Evolutionary conservation across 2,113 vertebrate species (phyloP).

Genomic region (Cynoglossus semilaevis): DNA sequence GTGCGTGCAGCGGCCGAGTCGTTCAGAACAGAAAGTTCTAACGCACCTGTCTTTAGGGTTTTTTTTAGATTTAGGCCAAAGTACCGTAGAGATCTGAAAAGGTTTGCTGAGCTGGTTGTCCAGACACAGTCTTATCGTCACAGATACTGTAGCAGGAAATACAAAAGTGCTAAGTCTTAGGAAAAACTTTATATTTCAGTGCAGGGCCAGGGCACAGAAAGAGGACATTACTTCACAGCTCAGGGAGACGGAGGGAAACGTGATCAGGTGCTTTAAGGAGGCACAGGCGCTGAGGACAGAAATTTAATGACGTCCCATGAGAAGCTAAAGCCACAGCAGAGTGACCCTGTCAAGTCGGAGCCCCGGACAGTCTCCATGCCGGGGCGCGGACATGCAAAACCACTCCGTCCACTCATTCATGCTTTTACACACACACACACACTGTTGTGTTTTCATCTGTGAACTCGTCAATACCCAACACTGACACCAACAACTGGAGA

Average conservation of each 20-base stretch:
- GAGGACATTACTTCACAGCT: constrained; percentile 56
- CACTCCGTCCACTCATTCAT: background rate
- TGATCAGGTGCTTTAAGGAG: constrained; percentile 62
- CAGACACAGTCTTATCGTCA: constrained; percentile 27
- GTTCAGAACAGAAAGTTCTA: background rate
- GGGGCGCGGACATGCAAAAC: constrained; percentile 61
- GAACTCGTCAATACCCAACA: too few relatives aligned
- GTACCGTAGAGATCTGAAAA: constrained; percentile 19
- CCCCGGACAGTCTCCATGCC: constrained; percentile 55
- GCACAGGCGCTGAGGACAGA: constrained; percentile 61
- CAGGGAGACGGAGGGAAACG: constrained; percentile 44
- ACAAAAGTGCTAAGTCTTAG: constrained; percentile 32
- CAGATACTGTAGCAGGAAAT: constrained; percentile 32
- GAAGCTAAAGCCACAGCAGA: constrained; percentile 56
- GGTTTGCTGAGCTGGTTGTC: constrained; percentile 26
- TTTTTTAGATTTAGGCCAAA: constrained; percentile 43
- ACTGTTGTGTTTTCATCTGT: too few relatives aligned
- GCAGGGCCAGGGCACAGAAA: constrained; percentile 49
- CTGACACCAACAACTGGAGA: too few relatives aligned
- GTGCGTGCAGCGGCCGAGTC: too few relatives aligned
- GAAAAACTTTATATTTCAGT: constrained; percentile 48
- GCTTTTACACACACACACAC: too few relatives aligned
- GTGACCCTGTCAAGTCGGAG: constrained; percentile 65
- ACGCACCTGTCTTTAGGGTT: constrained; percentile 24
- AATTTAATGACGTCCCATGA: constrained; percentile 73